Base-by-base conservation (phyloP, 2,888 invertebrate species). In the Sussaba pulchella region DNA sequence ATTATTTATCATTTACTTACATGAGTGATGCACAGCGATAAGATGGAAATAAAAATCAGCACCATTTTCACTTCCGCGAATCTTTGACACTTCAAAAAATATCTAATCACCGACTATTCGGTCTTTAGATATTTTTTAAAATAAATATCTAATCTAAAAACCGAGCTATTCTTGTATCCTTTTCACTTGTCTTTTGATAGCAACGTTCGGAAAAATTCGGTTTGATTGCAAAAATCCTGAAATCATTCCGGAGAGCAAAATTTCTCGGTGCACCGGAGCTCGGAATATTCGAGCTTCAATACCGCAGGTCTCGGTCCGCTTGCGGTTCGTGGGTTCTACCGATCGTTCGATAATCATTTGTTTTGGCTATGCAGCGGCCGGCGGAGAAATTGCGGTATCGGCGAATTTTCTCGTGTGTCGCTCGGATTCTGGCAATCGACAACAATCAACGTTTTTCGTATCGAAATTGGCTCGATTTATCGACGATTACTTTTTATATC, bases 1-100 rank as follows among this genome's bases (percentile, higher is more conserved):
- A 31, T 31, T 12, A 52, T 31, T 43, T 54, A 4, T 26, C n/a
- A 6, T 73, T 59, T 57, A 79, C 74, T 79, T 64, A 79, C 79
- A 17, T 47, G 64, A 12, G 41, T 64, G 14, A 74, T 31, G 43
- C 21, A n/a, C 59, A 74, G 39, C 0, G 21, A 57, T 8, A 74
- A 8, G 14, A 54, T 47, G 41, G 47, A 59, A 1, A 50, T 12
- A n/a, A 57, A 5, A 9, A 70, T 12, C 54, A 64, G 41, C 70
- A 64, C 50, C 5, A 54, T 54, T 54, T n/a, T 54, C 31, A 31
- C 2, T 54, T 26, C 4, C 9, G 9, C 19, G 26, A 26, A 26
- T 26, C 14, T 14, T 50, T 12, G n/a, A 17, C 39, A n/a, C 12
- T 50, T 24, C 12, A 41, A 50, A 19, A 39, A 52, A 39, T 21